phyloP scores from a whole-genome alignment of 37 sponge, comb jelly and placozoan species.

The Aphrocallistes beatrix region DNA sequence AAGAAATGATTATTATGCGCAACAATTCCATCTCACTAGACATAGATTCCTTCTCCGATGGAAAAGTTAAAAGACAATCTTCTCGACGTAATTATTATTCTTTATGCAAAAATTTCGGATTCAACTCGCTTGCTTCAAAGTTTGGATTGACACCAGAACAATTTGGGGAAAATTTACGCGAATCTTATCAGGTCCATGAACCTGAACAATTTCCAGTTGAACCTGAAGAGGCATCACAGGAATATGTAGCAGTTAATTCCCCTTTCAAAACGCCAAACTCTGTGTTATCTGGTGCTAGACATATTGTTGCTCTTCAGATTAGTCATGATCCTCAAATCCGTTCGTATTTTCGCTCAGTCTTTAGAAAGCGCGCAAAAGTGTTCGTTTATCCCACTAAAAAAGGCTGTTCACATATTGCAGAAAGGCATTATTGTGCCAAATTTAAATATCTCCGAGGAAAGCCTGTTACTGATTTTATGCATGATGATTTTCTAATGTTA shows the following conservation, averaged over 20 bases:
- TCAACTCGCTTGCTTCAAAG: conserved; percentile 65
- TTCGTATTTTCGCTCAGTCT: conserved; percentile 66
- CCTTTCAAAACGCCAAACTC: conserved; percentile 45
- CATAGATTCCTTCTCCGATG: not conserved
- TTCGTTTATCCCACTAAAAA: conserved; percentile 74
- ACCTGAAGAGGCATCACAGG: conserved; percentile 75
- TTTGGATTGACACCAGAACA: conserved; percentile 89
- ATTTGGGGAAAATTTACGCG: conserved; percentile 88
- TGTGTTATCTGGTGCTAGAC: conserved; percentile 66
- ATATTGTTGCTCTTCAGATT: conserved; percentile 90
- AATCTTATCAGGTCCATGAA: conserved; percentile 87
- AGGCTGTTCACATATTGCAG: conserved; percentile 79
- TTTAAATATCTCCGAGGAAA: conserved; percentile 83
- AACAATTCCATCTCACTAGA: not conserved
- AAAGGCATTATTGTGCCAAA: conserved; percentile 46
- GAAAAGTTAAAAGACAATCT: not conserved
- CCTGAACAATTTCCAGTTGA: conserved; percentile 70
- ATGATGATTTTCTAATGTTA: conserved; percentile 76
- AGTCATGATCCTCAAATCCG: conserved; percentile 76
- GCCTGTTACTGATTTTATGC: conserved; percentile 66
- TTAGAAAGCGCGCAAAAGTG: conserved; percentile 61
- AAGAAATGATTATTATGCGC: conserved; percentile 36
- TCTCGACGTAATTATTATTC: conserved; percentile 59
- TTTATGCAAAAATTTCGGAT: conserved; percentile 73
- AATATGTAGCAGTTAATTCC: conserved; percentile 54